A percentile compares a stretch with the other conserved stretches of the same genome.
Evolutionary conservation across 2,797 vertebrate genomes (phyloP).

Genomic region (Pagetopsis macropterus): DNA sequence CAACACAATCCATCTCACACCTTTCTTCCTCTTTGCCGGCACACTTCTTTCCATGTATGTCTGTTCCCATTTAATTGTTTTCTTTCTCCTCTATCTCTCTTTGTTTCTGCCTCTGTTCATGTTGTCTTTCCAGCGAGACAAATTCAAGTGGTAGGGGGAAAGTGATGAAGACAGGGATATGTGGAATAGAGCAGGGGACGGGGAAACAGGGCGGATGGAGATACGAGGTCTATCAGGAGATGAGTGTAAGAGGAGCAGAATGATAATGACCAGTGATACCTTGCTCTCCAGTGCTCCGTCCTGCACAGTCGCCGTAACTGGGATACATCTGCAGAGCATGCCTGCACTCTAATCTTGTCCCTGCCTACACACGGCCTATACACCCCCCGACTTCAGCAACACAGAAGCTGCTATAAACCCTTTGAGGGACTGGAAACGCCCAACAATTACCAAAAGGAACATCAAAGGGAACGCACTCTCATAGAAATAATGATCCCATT

Average conservation of each 20-base stretch:
- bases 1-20: background rate
- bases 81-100: constrained; percentile 17
- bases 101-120: constrained; percentile 11
- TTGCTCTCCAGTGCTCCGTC: constrained; percentile 26
- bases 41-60: constrained; percentile 1
- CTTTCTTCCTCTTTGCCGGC: background rate
- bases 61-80: constrained; percentile 16
- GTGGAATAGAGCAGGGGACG: constrained; percentile 48
- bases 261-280: constrained; percentile 60
- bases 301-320: constrained; percentile 36
- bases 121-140: constrained; percentile 41
- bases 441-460: constrained; percentile 55
- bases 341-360: constrained; percentile 47
- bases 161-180: constrained; percentile 65
- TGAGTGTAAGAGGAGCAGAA: constrained; percentile 54
- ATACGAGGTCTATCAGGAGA: constrained; percentile 56
- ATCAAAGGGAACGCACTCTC: constrained; percentile 60
- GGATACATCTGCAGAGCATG: constrained; percentile 31
- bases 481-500: constrained; percentile 53
- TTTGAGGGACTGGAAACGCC: constrained; percentile 48
- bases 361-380: constrained; percentile 38
- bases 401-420: constrained; percentile 36
- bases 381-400: constrained; percentile 38
- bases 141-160: constrained; percentile 51
- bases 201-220: constrained; percentile 5